Evolutionary conservation across 2,888 invertebrate species (phyloP), one percentile per base, ranked within the genome.

Genomic region (Pogonocherus hispidulus): DNA sequence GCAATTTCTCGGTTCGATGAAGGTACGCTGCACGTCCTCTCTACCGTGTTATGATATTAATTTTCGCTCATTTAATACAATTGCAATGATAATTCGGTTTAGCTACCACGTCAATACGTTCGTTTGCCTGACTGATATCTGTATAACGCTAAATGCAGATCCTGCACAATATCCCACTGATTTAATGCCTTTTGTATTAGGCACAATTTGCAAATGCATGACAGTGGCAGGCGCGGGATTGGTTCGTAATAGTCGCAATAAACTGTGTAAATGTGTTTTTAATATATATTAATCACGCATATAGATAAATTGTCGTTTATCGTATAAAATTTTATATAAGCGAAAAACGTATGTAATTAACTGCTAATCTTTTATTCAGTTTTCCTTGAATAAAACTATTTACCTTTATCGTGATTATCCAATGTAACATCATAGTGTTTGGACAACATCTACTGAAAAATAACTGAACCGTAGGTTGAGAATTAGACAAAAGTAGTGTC

Each of bases 1-100:
- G 74, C 74, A 70, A 74, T 74, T 72, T 72, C 70, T 70, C 71
- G 72, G 70, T 72, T 74, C 72, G 69, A 67, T 74, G 74, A 63
- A 72, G 70, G 70, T 72, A 69, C 72, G 68, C 69, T 74, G 67
- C 67, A 67, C 60, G 67, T 63, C 64, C 68, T 63, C 72, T 66
- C 69, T 67, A 23, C 70, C 52, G 55, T 68, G 71, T 70, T 71
- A 73, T 68, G 71, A 71, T 67, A 70, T 71, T 74, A 71, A 74
- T 74, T 74, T 70, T 69, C 70, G 63, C 70, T 65, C 73, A 74
- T 74, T 74, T 73, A 73, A 73, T 73, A 70, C 71, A 65, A 70
- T 68, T 66, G 67, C 73, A 60, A 66, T 44, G 57, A 51, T 70
- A 65, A 66, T 51, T 49, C 19, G 37, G 56, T 23, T 52, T 72